Evolutionary conservation across 2,888 invertebrate genomes (phyloP).

Genomic region (Thalpophila matura): DNA sequence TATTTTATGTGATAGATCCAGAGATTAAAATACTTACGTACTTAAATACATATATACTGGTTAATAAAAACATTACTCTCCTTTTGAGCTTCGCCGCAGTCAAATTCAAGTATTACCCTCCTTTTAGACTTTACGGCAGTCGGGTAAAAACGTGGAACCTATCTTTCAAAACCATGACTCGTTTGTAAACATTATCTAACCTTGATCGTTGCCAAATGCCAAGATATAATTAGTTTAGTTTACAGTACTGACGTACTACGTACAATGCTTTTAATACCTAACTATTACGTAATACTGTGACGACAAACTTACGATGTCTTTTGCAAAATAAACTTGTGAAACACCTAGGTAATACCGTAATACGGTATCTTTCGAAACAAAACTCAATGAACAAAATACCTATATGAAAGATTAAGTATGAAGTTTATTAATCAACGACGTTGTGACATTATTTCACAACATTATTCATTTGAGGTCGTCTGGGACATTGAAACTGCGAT

Average conservation of each 20-base stretch:
- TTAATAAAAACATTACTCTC: too few species aligned
- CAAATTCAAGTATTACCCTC: too few species aligned
- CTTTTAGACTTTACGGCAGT: too few species aligned
- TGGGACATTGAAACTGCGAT: not conserved
- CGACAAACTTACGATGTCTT: not conserved
- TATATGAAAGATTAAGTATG: not conserved
- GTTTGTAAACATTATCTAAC: conserved; percentile 16
- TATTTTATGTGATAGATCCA: too few species aligned
- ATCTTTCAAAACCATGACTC: not conserved
- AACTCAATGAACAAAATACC: not conserved
- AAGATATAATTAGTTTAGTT: conserved; percentile 34
- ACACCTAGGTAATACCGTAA: too few species aligned
- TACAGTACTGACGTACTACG: conserved; percentile 5
- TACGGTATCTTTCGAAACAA: not conserved
- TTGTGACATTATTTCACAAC: not conserved
- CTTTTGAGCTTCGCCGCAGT: too few species aligned
- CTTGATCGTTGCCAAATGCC: conserved; percentile 27
- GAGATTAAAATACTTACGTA: too few species aligned
- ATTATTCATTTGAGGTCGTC: not conserved
- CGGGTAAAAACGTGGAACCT: not conserved
- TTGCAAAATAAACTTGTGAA: not conserved
- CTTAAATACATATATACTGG: too few species aligned
- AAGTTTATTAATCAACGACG: not conserved
- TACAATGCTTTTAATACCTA: conserved; percentile 1
- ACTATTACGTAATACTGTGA: conserved; percentile 2